Conservation (phyloP, 2,113 vertebrate species). For the Phylloscopus trochiloides region DNA sequence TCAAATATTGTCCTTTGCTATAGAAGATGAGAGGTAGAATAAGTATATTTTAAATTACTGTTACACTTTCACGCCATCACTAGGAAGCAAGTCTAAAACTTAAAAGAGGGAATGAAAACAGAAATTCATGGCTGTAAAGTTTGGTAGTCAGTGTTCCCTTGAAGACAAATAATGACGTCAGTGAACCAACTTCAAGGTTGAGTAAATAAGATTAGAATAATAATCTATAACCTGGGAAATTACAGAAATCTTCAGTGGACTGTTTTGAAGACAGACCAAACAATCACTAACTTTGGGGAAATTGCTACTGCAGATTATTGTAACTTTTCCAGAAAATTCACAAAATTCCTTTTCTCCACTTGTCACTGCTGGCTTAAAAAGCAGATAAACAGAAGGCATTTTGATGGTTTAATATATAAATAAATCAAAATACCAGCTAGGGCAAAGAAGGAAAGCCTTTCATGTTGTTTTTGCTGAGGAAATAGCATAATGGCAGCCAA, state of each 20-base stretch:
- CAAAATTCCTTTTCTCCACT: not conserved
- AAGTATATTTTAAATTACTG: not conserved
- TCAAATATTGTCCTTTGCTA: not conserved
- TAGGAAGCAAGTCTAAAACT: not conserved
- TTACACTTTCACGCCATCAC: not conserved
- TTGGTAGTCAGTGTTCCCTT: not conserved
- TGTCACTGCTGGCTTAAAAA: not conserved
- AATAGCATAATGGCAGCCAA: not conserved
- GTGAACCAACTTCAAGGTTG: not conserved
- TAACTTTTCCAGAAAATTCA: not conserved
- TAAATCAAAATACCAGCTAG: not conserved
- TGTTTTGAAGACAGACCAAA: not conserved
- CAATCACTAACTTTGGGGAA: not conserved
- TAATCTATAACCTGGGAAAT: not conserved
- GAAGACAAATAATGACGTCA: not conserved
- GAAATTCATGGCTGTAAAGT: not conserved
- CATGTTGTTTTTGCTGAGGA: not conserved
- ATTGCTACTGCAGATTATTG: not conserved
- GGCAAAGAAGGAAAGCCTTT: not conserved
- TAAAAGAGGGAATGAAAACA: not conserved
- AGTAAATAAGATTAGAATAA: not conserved
- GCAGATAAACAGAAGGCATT: not conserved
- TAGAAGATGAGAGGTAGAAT: not conserved
- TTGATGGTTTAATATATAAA: not conserved
- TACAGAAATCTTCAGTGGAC: not conserved